Base-by-base conservation (phyloP, 2,888 invertebrate species). In the Ceraclea dissimilis region DNA sequence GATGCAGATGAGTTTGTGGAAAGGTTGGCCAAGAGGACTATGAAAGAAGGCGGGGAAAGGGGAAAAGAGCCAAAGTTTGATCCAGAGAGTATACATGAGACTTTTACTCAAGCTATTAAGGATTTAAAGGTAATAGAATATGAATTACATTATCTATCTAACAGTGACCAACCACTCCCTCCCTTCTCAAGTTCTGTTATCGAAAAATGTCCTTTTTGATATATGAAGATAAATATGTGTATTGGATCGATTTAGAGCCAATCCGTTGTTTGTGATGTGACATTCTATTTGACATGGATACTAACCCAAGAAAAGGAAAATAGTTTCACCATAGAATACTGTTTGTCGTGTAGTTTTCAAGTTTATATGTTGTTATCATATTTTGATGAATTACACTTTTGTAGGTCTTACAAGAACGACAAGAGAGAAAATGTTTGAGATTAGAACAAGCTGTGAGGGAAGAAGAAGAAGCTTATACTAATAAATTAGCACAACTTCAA, bases 1-100 rank as follows among this genome's bases (percentile, higher is more conserved):
- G 93, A 96, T 76, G 88, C 95, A 11, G 93, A 94, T 67, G 97
- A 97, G 70, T 98, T 98, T 77, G 95, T 99, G 1, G 98, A 99
- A 71, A 81, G 96, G 54, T 79, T 98, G 67, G 97, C 97, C 39
- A 93, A 97, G 86, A 82, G 95, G 64, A 92, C 94, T 50, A 91
- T 93, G 69, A 85, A 83, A 65, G 89, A 86, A 66, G 81, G 84
- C 18, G 85, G 83, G 48, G 39, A 13, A 13, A 39, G 39, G 8
- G 13, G 8, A 16, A 39, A 39, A 13, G 84, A 83, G 48, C 72
- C 73, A 60, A 76, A 75, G 51, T 92, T 95, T 70, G 90, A 94
- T 73, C 93, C 95, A 0, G 84, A 88, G 66, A 77, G 88, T 61
- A 82, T 97, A 60, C 92, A 94, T 67, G 89, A 90, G 65, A 92